Evolutionary conservation across 2,888 invertebrate species (phyloP), one percentile per base, ranked within the genome.

Genomic region (Theristus sp.): DNA sequence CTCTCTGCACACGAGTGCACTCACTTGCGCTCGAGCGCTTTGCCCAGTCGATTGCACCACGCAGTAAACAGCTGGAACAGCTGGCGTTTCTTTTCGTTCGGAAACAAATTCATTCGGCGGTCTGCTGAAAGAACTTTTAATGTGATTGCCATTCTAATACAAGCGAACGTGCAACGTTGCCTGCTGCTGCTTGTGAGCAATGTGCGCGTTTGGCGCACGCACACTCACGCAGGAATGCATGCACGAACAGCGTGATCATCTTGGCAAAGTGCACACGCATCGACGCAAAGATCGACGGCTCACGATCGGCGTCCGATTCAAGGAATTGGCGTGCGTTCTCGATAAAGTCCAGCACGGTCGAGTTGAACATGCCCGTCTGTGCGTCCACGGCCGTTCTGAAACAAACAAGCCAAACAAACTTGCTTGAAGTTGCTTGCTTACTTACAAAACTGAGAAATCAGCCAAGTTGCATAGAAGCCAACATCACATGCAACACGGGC

Each of bases 291-390:
- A 76, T 73, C 0, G 84, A 83, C 1, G 86, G 84, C 72, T 91
- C 93, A 72, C 94, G 89, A 71, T 96, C 96, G 3, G 86, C 84
- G 74, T 98, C 96, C 65, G 84, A 84, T 74, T 94, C 91, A 58
- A 98, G 80, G 74, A 88, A 90, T 59, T 85, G 81, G 31, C 93
- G 81, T 24, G 88, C 89, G 0, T 93, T 91, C 68, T 96, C 94
- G 68, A 98, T 84, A 73, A 93, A 94, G 72, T 98, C 96, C 2
- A 89, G 84, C 70, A 96, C 84, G 1, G 86, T 83, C 0, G 87
- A 83, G 76, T 87, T 88, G 57, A 94, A 78, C 0, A 85, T 83
- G 66, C 87, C 87, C 0, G 85, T 84, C 68, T 85, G 84, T 62
- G 84, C 80, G 70, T 93, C 91, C 66, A 90, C 73, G 1, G 89